Evolutionary conservation across 2,113 vertebrate genomes (phyloP).

Genomic region (Sula dactylatra): DNA sequence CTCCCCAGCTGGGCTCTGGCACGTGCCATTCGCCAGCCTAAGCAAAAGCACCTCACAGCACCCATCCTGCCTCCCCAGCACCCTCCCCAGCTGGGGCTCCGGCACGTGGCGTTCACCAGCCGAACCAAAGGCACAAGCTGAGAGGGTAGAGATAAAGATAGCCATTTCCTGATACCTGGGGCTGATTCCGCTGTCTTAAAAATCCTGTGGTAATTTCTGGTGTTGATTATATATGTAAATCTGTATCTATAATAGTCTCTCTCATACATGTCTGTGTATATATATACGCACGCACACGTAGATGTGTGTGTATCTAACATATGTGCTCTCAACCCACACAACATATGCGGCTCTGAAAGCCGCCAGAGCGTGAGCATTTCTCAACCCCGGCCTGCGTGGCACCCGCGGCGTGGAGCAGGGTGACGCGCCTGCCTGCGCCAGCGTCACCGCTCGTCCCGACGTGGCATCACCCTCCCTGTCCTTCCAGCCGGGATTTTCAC

Average conservation of each 20-base stretch:
- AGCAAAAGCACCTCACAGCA: background rate
- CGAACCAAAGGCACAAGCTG: background rate
- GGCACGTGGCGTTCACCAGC: background rate
- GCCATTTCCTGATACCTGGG: background rate
- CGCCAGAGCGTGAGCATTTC: fast-evolving
- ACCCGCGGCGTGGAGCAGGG: fast-evolving
- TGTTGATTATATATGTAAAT: constrained; percentile 49
- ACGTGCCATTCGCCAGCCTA: fast-evolving
- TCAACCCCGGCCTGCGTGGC: fast-evolving
- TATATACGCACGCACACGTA: background rate
- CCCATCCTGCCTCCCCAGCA: background rate
- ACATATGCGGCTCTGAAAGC: background rate
- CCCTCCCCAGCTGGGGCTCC: background rate
- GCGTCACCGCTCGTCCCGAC: fast-evolving
- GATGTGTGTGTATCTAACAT: constrained; percentile 51
- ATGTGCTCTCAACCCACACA: constrained; percentile 60
- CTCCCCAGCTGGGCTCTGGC: background rate
- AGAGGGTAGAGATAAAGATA: background rate
- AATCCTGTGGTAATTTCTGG: background rate
- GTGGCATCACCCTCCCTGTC: background rate
- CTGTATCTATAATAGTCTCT: constrained; percentile 24
- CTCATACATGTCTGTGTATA: constrained; percentile 46
- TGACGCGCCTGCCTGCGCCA: background rate
- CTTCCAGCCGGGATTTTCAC: background rate
- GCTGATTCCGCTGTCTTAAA: background rate